Conservation (phyloP, 1,140 invertebrate genomes). For the Aphis gossypii region DNA sequence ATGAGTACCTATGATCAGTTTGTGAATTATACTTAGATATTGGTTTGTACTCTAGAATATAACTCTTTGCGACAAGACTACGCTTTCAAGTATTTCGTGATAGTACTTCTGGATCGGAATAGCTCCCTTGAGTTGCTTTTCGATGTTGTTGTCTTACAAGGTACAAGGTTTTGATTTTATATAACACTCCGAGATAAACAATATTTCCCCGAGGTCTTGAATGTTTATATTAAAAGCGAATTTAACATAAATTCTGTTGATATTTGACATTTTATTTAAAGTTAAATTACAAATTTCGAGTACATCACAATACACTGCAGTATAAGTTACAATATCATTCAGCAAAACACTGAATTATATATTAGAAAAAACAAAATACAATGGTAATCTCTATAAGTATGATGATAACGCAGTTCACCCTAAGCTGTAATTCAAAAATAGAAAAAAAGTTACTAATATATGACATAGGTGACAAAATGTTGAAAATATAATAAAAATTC, state of each 20-base stretch:
- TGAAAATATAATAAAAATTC: background rate
- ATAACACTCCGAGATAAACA: background rate
- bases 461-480: background rate
- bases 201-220: background rate
- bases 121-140: background rate
- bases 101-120: background rate
- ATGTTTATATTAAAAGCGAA: background rate
- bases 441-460: background rate
- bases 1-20: background rate
- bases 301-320: background rate
- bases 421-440: background rate
- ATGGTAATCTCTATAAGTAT: background rate
- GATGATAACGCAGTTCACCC: background rate
- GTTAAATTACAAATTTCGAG: background rate
- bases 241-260: background rate
- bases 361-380: background rate
- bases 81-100: background rate
- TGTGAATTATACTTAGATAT: background rate
- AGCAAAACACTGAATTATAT: background rate
- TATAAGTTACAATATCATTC: background rate
- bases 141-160: background rate
- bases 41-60: background rate
- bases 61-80: background rate
- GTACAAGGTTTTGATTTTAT: constrained; percentile 31
- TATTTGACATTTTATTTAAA: background rate